These are phyloP conservation scores for Centruroides sculpturatus DNA, from an alignment of 1,140 invertebrate species.

Conservation along the genomic window DNA sequence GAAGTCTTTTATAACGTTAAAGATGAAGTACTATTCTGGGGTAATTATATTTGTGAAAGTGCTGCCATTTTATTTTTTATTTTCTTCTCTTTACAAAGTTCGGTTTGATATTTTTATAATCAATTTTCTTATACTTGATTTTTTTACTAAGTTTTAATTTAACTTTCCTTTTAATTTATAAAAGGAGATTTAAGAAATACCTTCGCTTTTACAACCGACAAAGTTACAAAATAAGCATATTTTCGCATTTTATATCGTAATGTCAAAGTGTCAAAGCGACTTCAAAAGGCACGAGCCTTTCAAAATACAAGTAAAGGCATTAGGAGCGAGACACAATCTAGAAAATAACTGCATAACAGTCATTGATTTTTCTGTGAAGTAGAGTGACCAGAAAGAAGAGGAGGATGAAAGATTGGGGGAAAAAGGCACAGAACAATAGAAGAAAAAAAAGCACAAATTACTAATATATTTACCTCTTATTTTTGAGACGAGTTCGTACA, in stretches of 20 bases:
- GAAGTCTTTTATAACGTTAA: not conserved
- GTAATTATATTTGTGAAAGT: not conserved
- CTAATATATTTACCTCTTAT: slow-evolving; percentile 19
- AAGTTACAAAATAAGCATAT: no score
- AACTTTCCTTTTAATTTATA: no score
- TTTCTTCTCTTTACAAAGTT: no score
- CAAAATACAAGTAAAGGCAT: not conserved
- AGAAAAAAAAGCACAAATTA: not conserved
- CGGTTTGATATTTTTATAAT: no score
- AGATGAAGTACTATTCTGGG: no score
- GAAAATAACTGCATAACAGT: not conserved
- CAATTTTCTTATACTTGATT: no score
- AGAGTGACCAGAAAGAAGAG: not conserved
- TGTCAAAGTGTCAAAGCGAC: not conserved
- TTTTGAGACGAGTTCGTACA: slow-evolving; percentile 20
- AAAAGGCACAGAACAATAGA: not conserved
- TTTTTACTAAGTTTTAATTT: no score
- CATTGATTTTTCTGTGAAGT: not conserved
- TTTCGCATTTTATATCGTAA: no score
- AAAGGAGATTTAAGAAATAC: no score
- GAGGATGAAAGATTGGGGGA: no score
- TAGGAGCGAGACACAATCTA: not conserved
- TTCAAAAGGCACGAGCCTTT: not conserved
- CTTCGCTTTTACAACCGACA: no score
- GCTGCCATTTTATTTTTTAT: not conserved